phyloP scores from a whole-genome alignment of 2,888 invertebrate genomes.

The Venustoraphidia nigricollis region DNA sequence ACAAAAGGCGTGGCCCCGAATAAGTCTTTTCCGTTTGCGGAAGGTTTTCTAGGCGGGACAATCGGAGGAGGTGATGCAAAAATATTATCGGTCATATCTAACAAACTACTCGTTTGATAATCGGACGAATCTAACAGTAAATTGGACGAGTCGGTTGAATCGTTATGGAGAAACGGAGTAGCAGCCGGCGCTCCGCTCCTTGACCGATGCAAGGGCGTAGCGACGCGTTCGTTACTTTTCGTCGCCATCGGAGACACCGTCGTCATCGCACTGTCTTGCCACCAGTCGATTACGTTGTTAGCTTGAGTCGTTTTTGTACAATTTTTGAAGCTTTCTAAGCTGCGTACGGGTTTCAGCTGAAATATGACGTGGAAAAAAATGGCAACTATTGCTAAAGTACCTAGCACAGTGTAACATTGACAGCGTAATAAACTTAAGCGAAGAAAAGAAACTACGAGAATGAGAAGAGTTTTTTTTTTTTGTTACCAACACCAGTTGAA shows the following conservation, averaged over 20 bases:
- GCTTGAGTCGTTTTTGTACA: conserved; percentile 26
- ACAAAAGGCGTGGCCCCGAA: conserved; percentile 27
- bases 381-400: neutral
- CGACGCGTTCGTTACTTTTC: conserved; percentile 6
- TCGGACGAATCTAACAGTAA: conserved; percentile 23
- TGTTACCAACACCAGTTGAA: too few relatives aligned
- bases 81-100: conserved; percentile 26
- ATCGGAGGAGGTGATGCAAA: conserved; percentile 32
- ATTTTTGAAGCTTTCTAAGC: conserved; percentile 40
- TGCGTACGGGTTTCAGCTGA: conserved; percentile 43
- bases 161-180: neutral
- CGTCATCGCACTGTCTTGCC: too few relatives aligned
- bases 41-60: neutral
- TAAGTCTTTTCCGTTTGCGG: conserved; percentile 18
- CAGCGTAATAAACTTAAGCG: too few relatives aligned
- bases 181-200: neutral
- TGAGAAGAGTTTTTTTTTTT: too few relatives aligned
- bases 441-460: too few relatives aligned
- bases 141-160: neutral
- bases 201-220: conserved; percentile 12
- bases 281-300: too few relatives aligned
- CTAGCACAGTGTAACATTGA: too few relatives aligned
- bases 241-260: too few relatives aligned
- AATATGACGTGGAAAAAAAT: conserved; percentile 15
- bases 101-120: conserved; percentile 13